These are phyloP conservation scores for Archegozetes longisetosus DNA, from an alignment of 1,140 invertebrate genomes.

Conservation along the genomic window DNA sequence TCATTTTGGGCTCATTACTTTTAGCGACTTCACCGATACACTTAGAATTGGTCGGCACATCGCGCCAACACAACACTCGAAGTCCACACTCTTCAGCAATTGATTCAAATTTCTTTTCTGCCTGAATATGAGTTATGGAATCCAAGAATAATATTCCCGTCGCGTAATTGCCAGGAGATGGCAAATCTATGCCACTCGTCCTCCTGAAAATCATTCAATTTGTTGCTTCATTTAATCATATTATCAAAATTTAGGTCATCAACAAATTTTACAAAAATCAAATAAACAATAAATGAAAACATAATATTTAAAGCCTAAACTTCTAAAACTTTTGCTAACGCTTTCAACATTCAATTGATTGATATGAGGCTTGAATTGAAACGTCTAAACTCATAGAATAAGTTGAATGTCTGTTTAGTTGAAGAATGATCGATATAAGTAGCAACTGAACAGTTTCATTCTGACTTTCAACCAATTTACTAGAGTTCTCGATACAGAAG, in stretches of 20 bases:
- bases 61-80: constrained; percentile 72
- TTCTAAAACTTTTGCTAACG: too few species aligned
- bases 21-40: constrained; percentile 75
- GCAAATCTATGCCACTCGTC: constrained; percentile 58
- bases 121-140: constrained; percentile 56
- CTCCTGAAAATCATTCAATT: constrained; percentile 37
- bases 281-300: background rate
- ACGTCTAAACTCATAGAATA: too few species aligned
- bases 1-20: constrained; percentile 83
- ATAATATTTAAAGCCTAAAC: too few species aligned
- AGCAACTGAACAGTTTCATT: too few species aligned
- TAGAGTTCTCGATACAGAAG: too few species aligned
- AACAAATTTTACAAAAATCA: background rate
- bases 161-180: constrained; percentile 72
- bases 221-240: background rate
- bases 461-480: too few species aligned
- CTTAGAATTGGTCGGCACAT: constrained; percentile 66
- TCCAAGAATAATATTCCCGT: constrained; percentile 91
- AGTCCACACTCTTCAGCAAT: constrained; percentile 64
- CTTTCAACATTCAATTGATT: too few species aligned
- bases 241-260: background rate
- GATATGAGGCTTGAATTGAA: too few species aligned
- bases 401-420: too few species aligned
- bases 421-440: too few species aligned
- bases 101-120: constrained; percentile 59